Percentiles rank a stretch among this genome's conserved stretches.
Evolutionary conservation across 2,888 invertebrate genomes (phyloP).

Genomic region (Allacma fusca): DNA sequence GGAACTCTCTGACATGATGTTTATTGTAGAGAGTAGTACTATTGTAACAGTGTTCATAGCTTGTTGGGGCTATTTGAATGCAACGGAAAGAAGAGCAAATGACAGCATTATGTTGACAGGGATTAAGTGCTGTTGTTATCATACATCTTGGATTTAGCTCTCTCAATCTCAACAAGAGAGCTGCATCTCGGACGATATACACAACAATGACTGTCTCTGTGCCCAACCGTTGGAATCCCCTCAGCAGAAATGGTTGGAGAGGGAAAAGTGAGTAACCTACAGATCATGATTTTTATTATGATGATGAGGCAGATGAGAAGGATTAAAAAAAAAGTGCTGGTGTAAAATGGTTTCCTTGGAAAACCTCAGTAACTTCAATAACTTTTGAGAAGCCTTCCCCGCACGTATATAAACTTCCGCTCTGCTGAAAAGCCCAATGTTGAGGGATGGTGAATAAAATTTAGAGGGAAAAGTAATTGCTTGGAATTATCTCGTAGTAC

Average conservation of each 20-base stretch:
- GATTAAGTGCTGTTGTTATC: neutral
- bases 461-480: constrained; percentile 43
- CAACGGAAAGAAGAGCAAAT: neutral
- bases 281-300: constrained; percentile 17
- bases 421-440: neutral
- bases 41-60: too few relatives aligned
- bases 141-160: neutral
- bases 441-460: neutral
- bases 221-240: neutral
- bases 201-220: neutral
- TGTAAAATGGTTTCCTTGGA: too few relatives aligned
- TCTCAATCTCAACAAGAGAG: neutral
- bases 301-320: neutral
- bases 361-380: too few relatives aligned
- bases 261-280: neutral
- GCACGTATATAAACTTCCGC: neutral
- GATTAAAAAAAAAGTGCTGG: neutral
- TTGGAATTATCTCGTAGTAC: constrained; percentile 31
- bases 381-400: neutral
- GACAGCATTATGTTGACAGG: neutral
- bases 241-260: neutral
- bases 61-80: too few relatives aligned
- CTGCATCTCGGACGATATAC: neutral
- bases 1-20: too few relatives aligned
- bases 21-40: too few relatives aligned